Percentiles rank a stretch among this genome's conserved stretches.
Evolutionary conservation across 2,113 vertebrate genomes (phyloP).

Genomic region (Ammodytes dubius): DNA sequence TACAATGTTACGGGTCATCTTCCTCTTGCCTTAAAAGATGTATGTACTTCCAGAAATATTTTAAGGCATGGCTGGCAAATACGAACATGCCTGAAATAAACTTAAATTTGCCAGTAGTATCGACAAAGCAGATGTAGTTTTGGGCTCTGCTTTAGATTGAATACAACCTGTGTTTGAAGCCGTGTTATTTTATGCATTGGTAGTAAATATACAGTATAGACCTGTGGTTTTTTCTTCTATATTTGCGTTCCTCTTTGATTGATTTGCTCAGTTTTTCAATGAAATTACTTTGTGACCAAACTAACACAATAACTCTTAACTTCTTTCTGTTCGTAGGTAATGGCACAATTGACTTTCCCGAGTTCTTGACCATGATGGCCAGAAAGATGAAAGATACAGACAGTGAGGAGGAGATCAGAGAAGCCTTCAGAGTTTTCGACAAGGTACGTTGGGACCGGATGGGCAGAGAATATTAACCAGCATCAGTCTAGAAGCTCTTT

Average conservation of each 20-base stretch:
- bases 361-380: constrained; percentile 95
- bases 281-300: background rate
- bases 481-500: background rate
- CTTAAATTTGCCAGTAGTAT: background rate
- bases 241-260: background rate
- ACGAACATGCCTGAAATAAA: background rate
- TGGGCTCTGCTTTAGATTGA: background rate
- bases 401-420: constrained; percentile 93
- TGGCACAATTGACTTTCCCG: constrained; percentile 93
- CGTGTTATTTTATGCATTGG: background rate
- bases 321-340: constrained; percentile 83
- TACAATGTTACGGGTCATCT: background rate
- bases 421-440: constrained; percentile 93
- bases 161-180: background rate
- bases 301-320: background rate
- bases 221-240: background rate
- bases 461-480: background rate
- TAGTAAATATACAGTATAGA: background rate
- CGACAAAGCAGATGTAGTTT: background rate
- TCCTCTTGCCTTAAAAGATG: background rate
- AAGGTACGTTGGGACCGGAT: constrained; percentile 80
- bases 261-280: background rate
- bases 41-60: too few species aligned
- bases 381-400: constrained; percentile 96
- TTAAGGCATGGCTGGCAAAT: background rate